Conservation (phyloP, 2,888 invertebrate species). For the Parelbella ahira region DNA sequence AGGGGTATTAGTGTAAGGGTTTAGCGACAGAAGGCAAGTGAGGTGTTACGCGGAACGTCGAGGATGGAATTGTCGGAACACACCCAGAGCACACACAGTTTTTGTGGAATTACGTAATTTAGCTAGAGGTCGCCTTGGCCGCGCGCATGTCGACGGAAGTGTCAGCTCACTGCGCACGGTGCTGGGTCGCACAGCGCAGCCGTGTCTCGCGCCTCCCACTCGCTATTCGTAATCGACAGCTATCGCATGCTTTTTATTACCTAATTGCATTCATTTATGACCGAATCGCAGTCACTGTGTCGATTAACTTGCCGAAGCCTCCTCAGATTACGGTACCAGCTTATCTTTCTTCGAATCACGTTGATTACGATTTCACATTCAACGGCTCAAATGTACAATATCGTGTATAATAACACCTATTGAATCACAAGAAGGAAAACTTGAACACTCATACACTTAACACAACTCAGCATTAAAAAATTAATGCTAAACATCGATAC, state of each 20-base stretch:
- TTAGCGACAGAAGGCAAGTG: slow-evolving; percentile 45
- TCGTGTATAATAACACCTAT: slow-evolving; percentile 2
- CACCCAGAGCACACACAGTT: slow-evolving; percentile 67
- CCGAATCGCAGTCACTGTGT: slow-evolving; percentile 18
- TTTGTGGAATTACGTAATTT: slow-evolving; percentile 76
- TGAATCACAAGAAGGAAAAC: slow-evolving; percentile 6
- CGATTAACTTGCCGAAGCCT: slow-evolving; percentile 47
- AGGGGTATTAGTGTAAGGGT: slow-evolving; percentile 34
- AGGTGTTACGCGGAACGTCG: slow-evolving; percentile 54
- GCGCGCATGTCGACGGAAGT: slow-evolving; percentile 78
- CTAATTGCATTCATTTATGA: slow-evolving; percentile 60
- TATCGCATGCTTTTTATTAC: slow-evolving; percentile 75
- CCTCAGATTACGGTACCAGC: slow-evolving; percentile 62
- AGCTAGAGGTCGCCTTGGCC: slow-evolving; percentile 74
- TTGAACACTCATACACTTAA: slow-evolving; percentile 2
- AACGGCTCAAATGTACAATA: slow-evolving; percentile 5
- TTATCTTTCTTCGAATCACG: slow-evolving; percentile 50
- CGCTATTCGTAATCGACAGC: slow-evolving; percentile 54
- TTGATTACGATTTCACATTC: slow-evolving; percentile 17
- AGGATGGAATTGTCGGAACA: slow-evolving; percentile 61
- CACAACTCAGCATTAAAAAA: no score
- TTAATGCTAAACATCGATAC: no score
- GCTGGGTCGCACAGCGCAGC: slow-evolving; percentile 62
- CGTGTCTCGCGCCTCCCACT: slow-evolving; percentile 62
- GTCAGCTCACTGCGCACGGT: slow-evolving; percentile 76